phyloP scores from a whole-genome alignment of 2,113 vertebrate genomes.

The Raphicerus campestris region DNA sequence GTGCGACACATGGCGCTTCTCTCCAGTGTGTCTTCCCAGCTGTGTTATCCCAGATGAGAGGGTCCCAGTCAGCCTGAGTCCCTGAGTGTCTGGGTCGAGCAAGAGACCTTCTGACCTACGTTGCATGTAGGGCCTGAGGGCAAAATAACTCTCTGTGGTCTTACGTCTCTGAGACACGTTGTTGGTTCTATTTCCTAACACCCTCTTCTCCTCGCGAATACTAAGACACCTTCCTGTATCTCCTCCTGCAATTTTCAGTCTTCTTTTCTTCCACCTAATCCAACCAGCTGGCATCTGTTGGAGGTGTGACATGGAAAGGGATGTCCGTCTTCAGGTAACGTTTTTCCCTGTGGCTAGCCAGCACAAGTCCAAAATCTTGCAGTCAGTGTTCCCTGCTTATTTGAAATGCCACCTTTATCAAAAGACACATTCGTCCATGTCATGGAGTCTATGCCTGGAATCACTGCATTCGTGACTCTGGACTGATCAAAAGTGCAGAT shows the following conservation, averaged over 20 bases:
- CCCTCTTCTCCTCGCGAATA: background rate
- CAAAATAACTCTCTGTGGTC: accelerated
- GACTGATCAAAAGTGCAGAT: accelerated
- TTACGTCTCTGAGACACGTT: accelerated
- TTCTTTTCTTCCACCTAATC: background rate
- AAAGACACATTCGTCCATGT: no score
- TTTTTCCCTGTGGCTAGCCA: background rate
- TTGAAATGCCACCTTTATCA: background rate
- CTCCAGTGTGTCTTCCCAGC: background rate
- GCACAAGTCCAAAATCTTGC: background rate
- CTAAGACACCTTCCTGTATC: background rate
- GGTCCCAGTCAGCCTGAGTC: background rate
- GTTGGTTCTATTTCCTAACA: background rate
- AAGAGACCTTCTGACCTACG: background rate
- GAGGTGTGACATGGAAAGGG: no score
- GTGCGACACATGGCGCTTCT: accelerated
- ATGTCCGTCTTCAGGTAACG: background rate
- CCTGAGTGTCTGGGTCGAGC: background rate
- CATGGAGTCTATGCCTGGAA: accelerated
- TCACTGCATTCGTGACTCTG: background rate
- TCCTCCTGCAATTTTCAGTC: background rate
- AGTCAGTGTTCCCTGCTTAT: background rate
- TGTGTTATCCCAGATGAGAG: accelerated
- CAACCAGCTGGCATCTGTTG: background rate
- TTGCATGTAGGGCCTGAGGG: accelerated